Conservation (phyloP, 30 jellyfish, hydroid and myxozoan genomes). For the Phacellophora camtschatica region DNA sequence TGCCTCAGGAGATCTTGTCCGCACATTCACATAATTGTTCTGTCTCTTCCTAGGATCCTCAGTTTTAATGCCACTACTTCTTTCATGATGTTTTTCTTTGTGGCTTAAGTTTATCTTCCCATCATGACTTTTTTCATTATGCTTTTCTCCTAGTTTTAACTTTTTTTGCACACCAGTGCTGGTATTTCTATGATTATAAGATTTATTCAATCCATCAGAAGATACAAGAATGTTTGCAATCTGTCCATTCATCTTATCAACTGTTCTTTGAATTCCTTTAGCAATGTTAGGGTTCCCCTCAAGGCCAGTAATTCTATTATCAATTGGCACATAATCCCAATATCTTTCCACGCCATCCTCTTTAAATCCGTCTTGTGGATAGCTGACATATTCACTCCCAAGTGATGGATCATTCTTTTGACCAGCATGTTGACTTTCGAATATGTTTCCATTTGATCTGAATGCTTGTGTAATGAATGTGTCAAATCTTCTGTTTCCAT, state of each 20-base stretch:
- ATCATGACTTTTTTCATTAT: neutral
- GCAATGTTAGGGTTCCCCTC: neutral
- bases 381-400: constrained; percentile 65
- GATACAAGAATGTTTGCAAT: neutral
- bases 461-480: constrained; percentile 53
- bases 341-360: constrained; percentile 19
- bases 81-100: neutral
- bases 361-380: constrained; percentile 45
- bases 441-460: neutral
- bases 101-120: neutral
- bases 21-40: neutral
- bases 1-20: constrained; percentile 31
- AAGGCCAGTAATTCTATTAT: constrained; percentile 2
- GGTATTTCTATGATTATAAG: neutral
- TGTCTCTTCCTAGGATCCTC: constrained; percentile 12
- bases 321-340: constrained; percentile 68
- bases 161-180: neutral
- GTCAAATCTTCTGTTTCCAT: constrained; percentile 39
- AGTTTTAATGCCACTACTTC: neutral
- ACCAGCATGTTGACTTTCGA: neutral
- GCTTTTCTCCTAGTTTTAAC: neutral
- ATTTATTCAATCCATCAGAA: neutral
- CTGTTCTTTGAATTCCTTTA: constrained; percentile 3
- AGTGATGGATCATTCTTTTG: constrained; percentile 48
- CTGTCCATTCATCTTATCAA: neutral